Base-by-base conservation (phyloP, 2,113 vertebrate species). In the Pituophis catenifer region DNA sequence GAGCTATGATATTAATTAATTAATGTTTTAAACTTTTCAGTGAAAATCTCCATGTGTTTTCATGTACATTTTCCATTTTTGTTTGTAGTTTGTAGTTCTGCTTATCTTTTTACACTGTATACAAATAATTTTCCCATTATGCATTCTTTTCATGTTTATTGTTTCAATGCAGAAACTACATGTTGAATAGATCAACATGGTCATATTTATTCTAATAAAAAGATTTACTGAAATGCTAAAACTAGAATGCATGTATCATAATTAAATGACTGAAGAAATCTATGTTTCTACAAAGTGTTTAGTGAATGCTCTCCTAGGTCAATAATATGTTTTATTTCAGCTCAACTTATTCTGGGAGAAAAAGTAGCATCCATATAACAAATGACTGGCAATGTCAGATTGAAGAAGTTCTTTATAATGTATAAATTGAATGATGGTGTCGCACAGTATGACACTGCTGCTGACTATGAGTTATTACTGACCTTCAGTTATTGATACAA, bases 391-490 rank as follows among this genome's bases (percentile, higher is more conserved):
- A 92, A 23, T 1, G 5, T 8, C 50, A 52, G 48, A 50, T 53
- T 29, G 85, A 89, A 93, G 93, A 94, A 86, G 58, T 54, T 92
- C 75, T 44, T 90, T 91, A 1, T 59, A 92, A 90, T 93, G 65
- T 95, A 62, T 54, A 93, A n/a, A 65, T 88, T 90, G 59, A 95
- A 87, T 9, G 91, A 89, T 62, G 75, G 33, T 26, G 50, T 53
- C 53, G 90, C 58, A 91, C 87, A 88, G 13, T 48, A 1, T 0
- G 8, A 90, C 70, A n/a, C 24, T 11, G 29, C 81, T 17, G 13
- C 89, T 89, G 44, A 90, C 90, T 57, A 29, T 91, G 90, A 93
- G 54, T 85, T 89, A 93, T 89, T 57, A 91, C 44, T 93, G 93
- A 93, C 26, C 24, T 94, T 92, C 91, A 91, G 23, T 53, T 91